Evolutionary conservation across 2,113 vertebrate genomes (phyloP).

Genomic region (Antechinus flavipes): DNA sequence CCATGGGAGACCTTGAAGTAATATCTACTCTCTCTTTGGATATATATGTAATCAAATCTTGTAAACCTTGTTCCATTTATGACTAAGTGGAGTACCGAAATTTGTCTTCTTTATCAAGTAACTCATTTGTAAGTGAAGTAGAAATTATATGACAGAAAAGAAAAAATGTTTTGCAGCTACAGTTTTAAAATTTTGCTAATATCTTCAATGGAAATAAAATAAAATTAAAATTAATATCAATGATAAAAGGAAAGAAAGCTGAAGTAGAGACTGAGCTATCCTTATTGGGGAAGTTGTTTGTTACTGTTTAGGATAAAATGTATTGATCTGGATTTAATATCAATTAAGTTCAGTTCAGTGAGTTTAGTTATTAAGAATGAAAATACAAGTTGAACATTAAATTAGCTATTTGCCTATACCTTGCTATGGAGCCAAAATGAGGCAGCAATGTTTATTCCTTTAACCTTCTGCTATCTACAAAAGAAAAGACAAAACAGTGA

Average conservation of each 20-base stretch:
- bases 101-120: not conserved
- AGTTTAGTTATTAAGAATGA: constrained; percentile 7
- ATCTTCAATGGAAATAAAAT: constrained; percentile 5
- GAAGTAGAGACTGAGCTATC: not conserved
- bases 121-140: not conserved
- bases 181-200: not conserved
- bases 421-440: not conserved
- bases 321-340: not conserved
- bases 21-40: not conserved
- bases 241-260: not conserved
- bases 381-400: constrained; percentile 42
- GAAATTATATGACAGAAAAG: not conserved
- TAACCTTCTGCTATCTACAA: constrained; percentile 15
- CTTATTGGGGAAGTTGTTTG: accelerated
- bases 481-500: constrained; percentile 34
- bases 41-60: not conserved
- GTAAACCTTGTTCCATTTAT: not conserved
- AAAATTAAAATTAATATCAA: not conserved
- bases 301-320: not conserved
- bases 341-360: constrained; percentile 11
- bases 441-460: not conserved
- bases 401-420: constrained; percentile 20
- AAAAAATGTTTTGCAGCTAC: not conserved
- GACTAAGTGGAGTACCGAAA: not conserved
- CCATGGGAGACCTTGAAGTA: not conserved